Conservation (phyloP, 2,797 vertebrate species). For the Podarcis siculus region DNA sequence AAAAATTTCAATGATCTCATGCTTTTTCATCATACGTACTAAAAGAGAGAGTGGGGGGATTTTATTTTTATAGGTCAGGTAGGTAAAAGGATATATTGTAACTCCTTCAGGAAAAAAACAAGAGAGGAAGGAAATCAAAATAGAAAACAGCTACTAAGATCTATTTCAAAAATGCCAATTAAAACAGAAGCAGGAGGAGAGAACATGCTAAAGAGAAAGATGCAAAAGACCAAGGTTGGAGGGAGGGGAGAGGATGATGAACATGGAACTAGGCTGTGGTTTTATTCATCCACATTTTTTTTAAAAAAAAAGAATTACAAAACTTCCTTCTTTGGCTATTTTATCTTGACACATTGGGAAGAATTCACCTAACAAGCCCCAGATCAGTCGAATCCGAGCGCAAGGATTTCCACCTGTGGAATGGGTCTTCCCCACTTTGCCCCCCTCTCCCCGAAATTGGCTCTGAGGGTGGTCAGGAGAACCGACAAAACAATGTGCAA, state of each 20-base stretch:
- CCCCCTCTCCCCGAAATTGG: too few species aligned
- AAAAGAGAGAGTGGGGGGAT: constrained; percentile 62
- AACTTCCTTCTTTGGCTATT: constrained; percentile 8
- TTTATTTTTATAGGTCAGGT: constrained; percentile 69
- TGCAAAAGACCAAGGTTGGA: constrained; percentile 59
- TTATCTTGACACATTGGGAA: too few species aligned
- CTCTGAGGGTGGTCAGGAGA: too few species aligned
- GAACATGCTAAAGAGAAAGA: constrained; percentile 58
- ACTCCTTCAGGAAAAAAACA: constrained; percentile 57
- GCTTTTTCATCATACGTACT: constrained; percentile 72
- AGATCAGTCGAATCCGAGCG: too few species aligned
- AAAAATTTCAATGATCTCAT: constrained; percentile 72
- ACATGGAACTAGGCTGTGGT: constrained; percentile 33
- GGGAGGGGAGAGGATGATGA: constrained; percentile 8
- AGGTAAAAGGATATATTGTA: constrained; percentile 68
- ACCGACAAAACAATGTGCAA: too few species aligned
- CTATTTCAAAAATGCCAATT: constrained; percentile 61
- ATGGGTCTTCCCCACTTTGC: too few species aligned
- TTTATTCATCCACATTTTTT: constrained; percentile 47
- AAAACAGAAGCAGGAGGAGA: constrained; percentile 61
- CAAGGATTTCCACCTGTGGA: too few species aligned
- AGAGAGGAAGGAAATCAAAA: constrained; percentile 51
- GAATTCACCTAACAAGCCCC: too few species aligned
- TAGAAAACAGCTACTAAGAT: constrained; percentile 54
- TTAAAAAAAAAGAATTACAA: neutral